Evolutionary conservation across 2,113 vertebrate genomes (phyloP).

Genomic region (Agapornis roseicollis): DNA sequence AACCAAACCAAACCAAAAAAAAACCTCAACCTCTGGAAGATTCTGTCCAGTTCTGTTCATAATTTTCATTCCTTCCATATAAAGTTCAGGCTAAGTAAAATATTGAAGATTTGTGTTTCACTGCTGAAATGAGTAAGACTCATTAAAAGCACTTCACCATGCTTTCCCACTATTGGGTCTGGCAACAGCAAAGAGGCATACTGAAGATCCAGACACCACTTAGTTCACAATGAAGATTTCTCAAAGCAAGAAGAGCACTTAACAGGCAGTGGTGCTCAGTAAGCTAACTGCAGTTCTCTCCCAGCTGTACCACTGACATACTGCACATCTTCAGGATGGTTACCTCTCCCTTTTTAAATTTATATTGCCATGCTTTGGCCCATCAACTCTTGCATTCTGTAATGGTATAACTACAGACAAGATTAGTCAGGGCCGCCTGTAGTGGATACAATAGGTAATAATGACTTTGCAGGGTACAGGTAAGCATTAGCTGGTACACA

Average conservation of each 20-base stretch:
- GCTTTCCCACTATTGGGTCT: neutral
- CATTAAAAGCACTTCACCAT: neutral
- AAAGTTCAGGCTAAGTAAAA: conserved; percentile 12
- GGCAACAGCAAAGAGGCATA: neutral
- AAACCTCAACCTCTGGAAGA: neutral
- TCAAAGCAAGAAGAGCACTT: neutral
- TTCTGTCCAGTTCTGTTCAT: neutral
- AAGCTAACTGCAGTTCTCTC: neutral
- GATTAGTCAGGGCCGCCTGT: neutral
- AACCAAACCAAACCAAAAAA: neutral
- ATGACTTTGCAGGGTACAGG: neutral
- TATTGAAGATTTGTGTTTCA: neutral
- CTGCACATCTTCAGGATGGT: neutral
- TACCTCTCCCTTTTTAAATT: neutral
- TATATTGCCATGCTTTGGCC: neutral
- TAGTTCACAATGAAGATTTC: neutral
- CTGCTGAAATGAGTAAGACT: neutral
- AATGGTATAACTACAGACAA: neutral
- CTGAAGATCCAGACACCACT: neutral
- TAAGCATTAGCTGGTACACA: neutral
- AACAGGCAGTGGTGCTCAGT: neutral
- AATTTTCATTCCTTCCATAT: neutral
- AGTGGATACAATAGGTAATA: neutral
- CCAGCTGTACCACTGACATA: neutral
- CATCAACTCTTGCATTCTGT: neutral